phyloP scores from a whole-genome alignment of 2,797 vertebrate genomes.

The Rhodeus uyekii region DNA sequence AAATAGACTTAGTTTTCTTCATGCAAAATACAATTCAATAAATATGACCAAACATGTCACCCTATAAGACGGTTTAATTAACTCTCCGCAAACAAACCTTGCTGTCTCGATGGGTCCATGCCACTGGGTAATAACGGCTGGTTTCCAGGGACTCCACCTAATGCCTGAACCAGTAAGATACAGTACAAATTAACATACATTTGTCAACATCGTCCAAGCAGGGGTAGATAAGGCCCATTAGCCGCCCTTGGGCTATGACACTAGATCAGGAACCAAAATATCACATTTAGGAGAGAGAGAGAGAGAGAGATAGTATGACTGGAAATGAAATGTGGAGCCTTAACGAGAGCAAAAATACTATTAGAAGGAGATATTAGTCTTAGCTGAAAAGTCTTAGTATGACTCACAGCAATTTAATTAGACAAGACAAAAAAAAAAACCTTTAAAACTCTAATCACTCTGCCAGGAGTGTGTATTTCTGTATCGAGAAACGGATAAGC shows the following conservation, averaged over 20 bases:
- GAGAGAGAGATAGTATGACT: conserved; percentile 5
- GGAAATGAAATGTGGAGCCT: conserved; percentile 1
- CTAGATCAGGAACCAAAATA: conserved; percentile 5
- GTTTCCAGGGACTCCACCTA: conserved; percentile 87
- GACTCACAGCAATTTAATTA: conserved; percentile 10
- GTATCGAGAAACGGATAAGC: conserved; percentile 24
- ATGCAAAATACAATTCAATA: not conserved
- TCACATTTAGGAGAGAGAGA: not conserved
- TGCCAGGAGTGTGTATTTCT: not conserved
- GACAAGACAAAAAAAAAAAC: conserved; percentile 7
- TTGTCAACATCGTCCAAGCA: conserved; percentile 25
- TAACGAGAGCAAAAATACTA: conserved; percentile 13
- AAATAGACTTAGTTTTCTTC: not conserved
- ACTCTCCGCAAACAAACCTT: conserved; percentile 76
- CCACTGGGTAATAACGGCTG: conserved; percentile 92
- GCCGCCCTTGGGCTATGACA: conserved; percentile 15
- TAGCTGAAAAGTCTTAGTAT: not conserved
- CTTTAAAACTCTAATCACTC: not conserved
- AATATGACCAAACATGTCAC: conserved; percentile 63
- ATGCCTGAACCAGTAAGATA: conserved; percentile 69
- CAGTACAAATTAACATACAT: conserved; percentile 40
- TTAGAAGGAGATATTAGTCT: conserved; percentile 10
- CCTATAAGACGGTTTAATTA: not conserved
- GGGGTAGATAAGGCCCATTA: conserved; percentile 23
- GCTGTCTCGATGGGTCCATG: conserved; percentile 96